Evolutionary conservation across 2,888 invertebrate genomes (phyloP).

Genomic region (Malthinus seriepunctatus): DNA sequence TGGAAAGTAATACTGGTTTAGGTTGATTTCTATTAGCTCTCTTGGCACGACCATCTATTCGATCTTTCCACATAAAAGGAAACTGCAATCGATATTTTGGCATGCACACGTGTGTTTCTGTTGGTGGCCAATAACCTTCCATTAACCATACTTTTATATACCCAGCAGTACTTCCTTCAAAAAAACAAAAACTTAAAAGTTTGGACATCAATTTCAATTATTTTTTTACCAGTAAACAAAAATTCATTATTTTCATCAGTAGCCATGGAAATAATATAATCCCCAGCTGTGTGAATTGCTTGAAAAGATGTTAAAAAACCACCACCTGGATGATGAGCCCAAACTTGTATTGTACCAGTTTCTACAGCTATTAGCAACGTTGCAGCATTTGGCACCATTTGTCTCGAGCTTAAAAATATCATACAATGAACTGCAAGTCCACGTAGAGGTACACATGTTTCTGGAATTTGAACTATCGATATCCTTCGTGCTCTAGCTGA

Average conservation of each 20-base stretch:
- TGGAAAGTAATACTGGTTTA: slow-evolving; percentile 68
- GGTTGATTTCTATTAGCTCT: slow-evolving; percentile 64
- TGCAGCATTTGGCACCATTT: slow-evolving; percentile 59
- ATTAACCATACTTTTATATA: slow-evolving; percentile 83
- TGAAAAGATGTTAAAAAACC: slow-evolving; percentile 72
- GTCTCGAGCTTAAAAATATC: slow-evolving; percentile 67
- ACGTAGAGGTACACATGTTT: slow-evolving; percentile 54
- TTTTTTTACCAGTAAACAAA: slow-evolving; percentile 67
- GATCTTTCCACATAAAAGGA: slow-evolving; percentile 72
- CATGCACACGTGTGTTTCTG: slow-evolving; percentile 63
- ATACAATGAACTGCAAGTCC: slow-evolving; percentile 66
- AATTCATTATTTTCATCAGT: slow-evolving; percentile 73
- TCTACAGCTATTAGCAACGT: slow-evolving; percentile 73
- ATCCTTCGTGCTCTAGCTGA: slow-evolving; percentile 46
- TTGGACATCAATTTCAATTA: not conserved
- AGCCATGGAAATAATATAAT: slow-evolving; percentile 69
- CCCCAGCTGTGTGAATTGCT: slow-evolving; percentile 68
- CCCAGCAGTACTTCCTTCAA: slow-evolving; percentile 63
- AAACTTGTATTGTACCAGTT: slow-evolving; percentile 76
- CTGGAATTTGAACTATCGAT: slow-evolving; percentile 54
- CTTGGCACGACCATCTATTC: slow-evolving; percentile 70
- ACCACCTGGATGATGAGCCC: slow-evolving; percentile 79
- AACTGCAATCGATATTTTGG: slow-evolving; percentile 68
- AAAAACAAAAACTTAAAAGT: not conserved
- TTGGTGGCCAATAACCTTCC: slow-evolving; percentile 64